phyloP scores from a whole-genome alignment of 2,797 vertebrate species.

The Brachyrhaphis roseni region DNA sequence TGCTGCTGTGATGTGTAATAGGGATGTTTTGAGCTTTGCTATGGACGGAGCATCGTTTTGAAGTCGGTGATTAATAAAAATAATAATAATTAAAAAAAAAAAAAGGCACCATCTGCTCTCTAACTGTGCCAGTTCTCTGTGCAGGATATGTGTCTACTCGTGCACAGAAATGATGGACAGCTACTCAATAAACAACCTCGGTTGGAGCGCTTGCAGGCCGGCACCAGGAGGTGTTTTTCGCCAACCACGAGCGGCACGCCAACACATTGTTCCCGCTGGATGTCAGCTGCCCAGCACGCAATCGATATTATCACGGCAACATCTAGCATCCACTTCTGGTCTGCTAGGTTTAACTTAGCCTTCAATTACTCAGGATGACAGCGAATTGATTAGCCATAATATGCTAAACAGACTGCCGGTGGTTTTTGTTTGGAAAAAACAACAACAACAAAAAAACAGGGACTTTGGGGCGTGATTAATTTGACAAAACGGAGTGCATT shows the following conservation, averaged over 20 bases:
- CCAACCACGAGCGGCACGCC: constrained; percentile 23
- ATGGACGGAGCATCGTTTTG: constrained; percentile 65
- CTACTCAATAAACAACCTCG: constrained; percentile 63
- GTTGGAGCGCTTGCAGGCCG: constrained; percentile 38
- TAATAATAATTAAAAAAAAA: constrained; percentile 10
- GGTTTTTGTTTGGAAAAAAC: constrained; percentile 27
- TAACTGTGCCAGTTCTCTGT: constrained; percentile 52
- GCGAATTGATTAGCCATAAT: constrained; percentile 56
- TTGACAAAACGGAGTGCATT: constrained; percentile 31
- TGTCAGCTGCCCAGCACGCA: constrained; percentile 40
- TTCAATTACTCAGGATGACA: constrained; percentile 57
- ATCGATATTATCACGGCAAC: constrained; percentile 57
- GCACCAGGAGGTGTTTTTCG: constrained; percentile 41
- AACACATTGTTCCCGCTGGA: constrained; percentile 49
- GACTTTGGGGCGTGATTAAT: constrained; percentile 25
- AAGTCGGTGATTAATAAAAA: constrained; percentile 69
- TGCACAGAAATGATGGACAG: constrained; percentile 56
- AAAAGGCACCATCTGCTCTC: constrained; percentile 70
- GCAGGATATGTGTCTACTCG: constrained; percentile 53
- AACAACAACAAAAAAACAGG: too few relatives aligned
- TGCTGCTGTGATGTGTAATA: constrained; percentile 34
- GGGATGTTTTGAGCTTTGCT: constrained; percentile 59
- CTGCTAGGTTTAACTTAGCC: constrained; percentile 56
- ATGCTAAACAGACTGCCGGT: constrained; percentile 49
- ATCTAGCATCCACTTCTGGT: constrained; percentile 46